Base-by-base conservation (phyloP, 2,113 vertebrate genomes). In the Cynoglossus semilaevis region DNA sequence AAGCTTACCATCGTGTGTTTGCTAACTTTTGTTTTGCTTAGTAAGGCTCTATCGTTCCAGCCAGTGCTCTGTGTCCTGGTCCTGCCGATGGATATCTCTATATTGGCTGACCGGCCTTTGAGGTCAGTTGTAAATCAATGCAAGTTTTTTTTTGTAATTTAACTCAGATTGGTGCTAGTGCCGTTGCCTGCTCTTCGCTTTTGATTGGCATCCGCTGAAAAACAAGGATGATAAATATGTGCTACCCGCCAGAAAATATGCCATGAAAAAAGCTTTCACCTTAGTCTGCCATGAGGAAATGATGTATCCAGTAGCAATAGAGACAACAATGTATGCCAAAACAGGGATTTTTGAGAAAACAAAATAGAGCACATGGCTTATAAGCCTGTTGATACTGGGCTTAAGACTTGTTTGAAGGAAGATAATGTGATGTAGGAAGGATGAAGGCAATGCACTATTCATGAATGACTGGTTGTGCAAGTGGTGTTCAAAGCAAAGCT, bases 21-120 rank as follows among this genome's bases (percentile, higher is more conserved):
- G 54, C 61, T 87, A 83, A 81, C 85, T 82, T 88, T 86, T 88
- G 59, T 76, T 58, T 57, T 82, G 68, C 75, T 83, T 64, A 65
- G 49, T 75, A 76, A 83, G 73, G 72, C 72, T 79, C 63, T 51
- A 74, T 82, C 69, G 69, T 60, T 74, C 48, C 52, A 44, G 67
- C 37, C 48, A 18, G 38, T 45, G 53, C 56, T 57, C 69, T 80
- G 70, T 86, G 85, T 85, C 79, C 61, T 73, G 37, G 58, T 18
- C n/a, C 40, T 22, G 2, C 67, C 85, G 80, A 87, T 82, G 77
- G 79, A 82, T 87, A 81, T 83, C 81, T 77, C 56, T 78, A 43
- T 73, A 70, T 77, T 74, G 79, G 75, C 77, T 78, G 71, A 78
- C 57, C 85, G 62, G 79, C 65, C 58, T 62, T 69, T 83, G 76